Conservation (phyloP, 1,140 invertebrate genomes). For the Pseudomyrmex concolor region DNA sequence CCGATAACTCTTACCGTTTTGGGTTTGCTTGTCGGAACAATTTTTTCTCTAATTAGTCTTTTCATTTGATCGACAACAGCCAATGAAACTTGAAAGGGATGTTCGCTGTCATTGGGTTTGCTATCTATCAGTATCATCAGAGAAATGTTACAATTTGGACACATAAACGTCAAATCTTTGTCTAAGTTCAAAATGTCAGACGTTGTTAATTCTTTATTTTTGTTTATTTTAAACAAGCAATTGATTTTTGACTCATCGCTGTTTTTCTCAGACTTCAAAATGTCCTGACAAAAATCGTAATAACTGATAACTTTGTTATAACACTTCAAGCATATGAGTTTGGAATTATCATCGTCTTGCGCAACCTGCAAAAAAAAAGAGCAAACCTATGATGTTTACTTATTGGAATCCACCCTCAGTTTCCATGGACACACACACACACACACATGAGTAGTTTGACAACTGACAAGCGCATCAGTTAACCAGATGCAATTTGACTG, state of each 20-base stretch:
- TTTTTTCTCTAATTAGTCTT: constrained; percentile 21
- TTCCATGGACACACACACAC: no score
- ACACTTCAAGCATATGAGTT: constrained; percentile 66
- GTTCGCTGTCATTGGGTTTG: constrained; percentile 49
- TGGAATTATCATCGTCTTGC: constrained; percentile 61
- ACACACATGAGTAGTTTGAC: no score
- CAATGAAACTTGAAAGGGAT: constrained; percentile 65
- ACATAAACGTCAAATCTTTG: constrained; percentile 64
- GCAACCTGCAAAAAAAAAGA: constrained; percentile 67
- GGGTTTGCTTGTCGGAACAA: constrained; percentile 31
- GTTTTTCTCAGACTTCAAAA: constrained; percentile 47
- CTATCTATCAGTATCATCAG: constrained; percentile 68
- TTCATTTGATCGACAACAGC: constrained; percentile 47
- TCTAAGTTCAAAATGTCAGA: constrained; percentile 36
- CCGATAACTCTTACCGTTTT: neutral
- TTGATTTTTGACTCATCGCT: constrained; percentile 9
- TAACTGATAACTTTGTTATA: constrained; percentile 59
- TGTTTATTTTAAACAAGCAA: constrained; percentile 24
- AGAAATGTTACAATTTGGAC: constrained; percentile 70
- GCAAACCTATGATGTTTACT: constrained; percentile 6
- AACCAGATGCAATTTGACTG: no score
- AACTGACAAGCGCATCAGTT: no score
- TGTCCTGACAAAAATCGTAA: constrained; percentile 65
- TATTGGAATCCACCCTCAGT: neutral
- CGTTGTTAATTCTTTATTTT: constrained; percentile 45